Evolutionary conservation across 2,113 vertebrate genomes (phyloP).

Genomic region (Barnardius zonarius): DNA sequence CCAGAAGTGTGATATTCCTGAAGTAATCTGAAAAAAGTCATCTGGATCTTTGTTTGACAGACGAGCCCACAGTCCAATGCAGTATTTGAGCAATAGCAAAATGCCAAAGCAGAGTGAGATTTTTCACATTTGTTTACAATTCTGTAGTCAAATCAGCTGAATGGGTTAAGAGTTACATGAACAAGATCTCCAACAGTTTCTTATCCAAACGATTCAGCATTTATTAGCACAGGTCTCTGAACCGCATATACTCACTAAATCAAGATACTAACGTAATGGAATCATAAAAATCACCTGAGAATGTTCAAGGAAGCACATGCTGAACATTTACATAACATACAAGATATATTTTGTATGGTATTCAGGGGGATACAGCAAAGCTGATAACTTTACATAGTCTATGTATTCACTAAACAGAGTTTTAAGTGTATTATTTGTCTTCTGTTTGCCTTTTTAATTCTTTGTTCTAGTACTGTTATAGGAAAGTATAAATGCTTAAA

Average conservation of each 20-base stretch:
- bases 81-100: neutral
- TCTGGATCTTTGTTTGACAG: neutral
- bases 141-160: neutral
- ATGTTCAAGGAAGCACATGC: neutral
- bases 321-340: neutral
- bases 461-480: neutral
- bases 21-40: neutral
- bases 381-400: neutral
- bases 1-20: neutral
- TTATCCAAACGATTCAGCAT: neutral
- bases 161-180: neutral
- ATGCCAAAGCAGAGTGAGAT: neutral
- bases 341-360: neutral
- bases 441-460: neutral
- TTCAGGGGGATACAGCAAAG: neutral
- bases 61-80: neutral
- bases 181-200: neutral
- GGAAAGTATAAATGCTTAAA: neutral
- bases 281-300: neutral
- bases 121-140: neutral
- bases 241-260: neutral
- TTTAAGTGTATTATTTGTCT: neutral
- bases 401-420: neutral
- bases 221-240: neutral
- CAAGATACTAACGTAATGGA: neutral